Conservation (phyloP, 2,888 invertebrate genomes). For the Agapostemon virescens region DNA sequence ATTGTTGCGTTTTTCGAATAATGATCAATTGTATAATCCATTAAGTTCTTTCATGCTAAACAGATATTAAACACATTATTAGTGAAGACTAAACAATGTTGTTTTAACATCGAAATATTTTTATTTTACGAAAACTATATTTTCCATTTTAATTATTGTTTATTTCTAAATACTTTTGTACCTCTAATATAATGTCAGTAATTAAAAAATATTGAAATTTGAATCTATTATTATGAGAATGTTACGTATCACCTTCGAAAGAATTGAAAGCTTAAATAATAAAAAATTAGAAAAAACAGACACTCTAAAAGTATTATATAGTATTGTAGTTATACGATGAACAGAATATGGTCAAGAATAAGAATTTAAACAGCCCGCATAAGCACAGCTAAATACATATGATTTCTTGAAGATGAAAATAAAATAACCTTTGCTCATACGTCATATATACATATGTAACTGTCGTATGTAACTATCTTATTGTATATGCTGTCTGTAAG, state of each 20-base stretch:
- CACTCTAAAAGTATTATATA: not conserved
- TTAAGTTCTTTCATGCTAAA: conserved; percentile 36
- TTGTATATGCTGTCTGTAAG: no score
- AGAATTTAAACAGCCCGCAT: conserved; percentile 31
- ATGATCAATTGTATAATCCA: conserved; percentile 21
- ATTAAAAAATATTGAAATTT: not conserved
- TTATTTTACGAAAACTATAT: not conserved
- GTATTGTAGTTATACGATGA: not conserved
- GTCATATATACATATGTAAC: not conserved
- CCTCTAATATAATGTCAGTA: not conserved
- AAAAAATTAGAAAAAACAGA: no score
- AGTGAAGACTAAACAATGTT: not conserved
- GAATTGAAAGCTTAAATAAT: not conserved
- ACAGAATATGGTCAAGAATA: not conserved
- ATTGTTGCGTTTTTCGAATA: conserved; percentile 36
- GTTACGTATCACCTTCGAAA: not conserved
- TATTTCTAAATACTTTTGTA: not conserved
- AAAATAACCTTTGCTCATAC: conserved; percentile 21
- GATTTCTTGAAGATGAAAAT: conserved; percentile 21
- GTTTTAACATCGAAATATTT: not conserved
- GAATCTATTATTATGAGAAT: not conserved
- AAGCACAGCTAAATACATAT: not conserved
- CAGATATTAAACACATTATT: not conserved
- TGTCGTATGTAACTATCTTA: no score
- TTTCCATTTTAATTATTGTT: not conserved